These are phyloP conservation scores for Odiellus spinosus DNA, from an alignment of 2,888 invertebrate genomes.

Conservation along the genomic window DNA sequence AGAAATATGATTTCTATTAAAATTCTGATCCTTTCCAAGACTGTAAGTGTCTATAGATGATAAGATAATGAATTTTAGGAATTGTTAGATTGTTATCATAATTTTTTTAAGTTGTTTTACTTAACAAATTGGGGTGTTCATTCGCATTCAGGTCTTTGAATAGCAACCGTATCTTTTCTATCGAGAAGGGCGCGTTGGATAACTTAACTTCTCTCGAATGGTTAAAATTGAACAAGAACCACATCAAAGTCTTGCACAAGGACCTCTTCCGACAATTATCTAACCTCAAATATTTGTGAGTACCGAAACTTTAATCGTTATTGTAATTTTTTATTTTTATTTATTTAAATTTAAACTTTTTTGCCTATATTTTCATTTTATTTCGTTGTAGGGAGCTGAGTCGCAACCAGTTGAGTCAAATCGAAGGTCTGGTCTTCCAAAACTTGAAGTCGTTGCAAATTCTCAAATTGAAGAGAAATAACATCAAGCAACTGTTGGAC, in stretches of 20 bases:
- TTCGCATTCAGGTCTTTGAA: conserved; percentile 42
- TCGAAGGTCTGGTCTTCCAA: conserved; percentile 66
- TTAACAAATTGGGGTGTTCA: too few species aligned
- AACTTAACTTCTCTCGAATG: conserved; percentile 52
- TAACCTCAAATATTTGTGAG: conserved; percentile 54
- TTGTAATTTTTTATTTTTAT: too few species aligned
- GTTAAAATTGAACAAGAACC: conserved; percentile 65
- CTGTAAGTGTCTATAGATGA: too few species aligned
- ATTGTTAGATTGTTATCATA: too few species aligned
- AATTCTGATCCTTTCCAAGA: too few species aligned
- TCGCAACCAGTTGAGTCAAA: conserved; percentile 59
- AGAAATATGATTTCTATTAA: too few species aligned
- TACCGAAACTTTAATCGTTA: conserved; percentile 20
- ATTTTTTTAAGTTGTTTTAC: too few species aligned
- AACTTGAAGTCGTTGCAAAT: conserved; percentile 53
- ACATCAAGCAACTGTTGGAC: conserved; percentile 59
- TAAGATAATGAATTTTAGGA: too few species aligned
- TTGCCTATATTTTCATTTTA: background rate
- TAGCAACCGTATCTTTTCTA: conserved; percentile 51
- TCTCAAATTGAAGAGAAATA: conserved; percentile 63
- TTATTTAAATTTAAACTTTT: background rate
- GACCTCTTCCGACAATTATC: conserved; percentile 52
- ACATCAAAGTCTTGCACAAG: conserved; percentile 42
- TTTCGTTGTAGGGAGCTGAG: conserved; percentile 54
- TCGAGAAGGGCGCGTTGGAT: conserved; percentile 54